A percentile compares a stretch with the other conserved stretches of the same genome.
Conservation (phyloP, 2,797 vertebrate species). For the Eleutherodactylus coqui region DNA sequence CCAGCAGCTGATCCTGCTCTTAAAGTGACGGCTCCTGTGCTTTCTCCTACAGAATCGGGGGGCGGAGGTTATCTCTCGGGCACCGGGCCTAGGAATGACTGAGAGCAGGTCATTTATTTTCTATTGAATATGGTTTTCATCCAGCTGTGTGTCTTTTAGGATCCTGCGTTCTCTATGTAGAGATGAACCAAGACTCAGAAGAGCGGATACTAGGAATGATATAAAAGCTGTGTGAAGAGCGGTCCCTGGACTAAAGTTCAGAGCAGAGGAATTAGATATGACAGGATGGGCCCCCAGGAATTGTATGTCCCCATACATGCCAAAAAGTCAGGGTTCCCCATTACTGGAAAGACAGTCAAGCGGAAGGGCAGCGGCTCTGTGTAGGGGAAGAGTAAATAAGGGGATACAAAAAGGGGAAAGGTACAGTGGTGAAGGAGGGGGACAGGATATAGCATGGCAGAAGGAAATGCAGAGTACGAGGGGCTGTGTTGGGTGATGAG, state of each 20-base stretch:
- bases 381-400: too few relatives aligned
- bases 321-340: background rate
- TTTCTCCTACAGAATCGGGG: constrained; percentile 6
- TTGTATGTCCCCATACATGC: background rate
- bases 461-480: too few relatives aligned
- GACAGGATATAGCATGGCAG: too few relatives aligned
- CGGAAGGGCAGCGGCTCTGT: too few relatives aligned
- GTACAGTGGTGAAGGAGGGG: too few relatives aligned
- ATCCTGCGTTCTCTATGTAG: background rate
- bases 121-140: background rate
- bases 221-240: background rate
- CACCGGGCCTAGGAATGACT: constrained; percentile 8
- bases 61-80: constrained; percentile 31
- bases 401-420: too few relatives aligned
- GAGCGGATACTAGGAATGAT: background rate
- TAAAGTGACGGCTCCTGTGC: constrained; percentile 27
- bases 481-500: too few relatives aligned
- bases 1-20: constrained; percentile 2
- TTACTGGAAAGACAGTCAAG: too few relatives aligned
- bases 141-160: background rate
- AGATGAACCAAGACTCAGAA: too few relatives aligned
- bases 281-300: background rate
- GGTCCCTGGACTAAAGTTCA: background rate
- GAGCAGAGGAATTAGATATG: background rate
- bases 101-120: constrained; percentile 2